Base-by-base conservation (phyloP, 2,113 vertebrate species). In the Scartelaos histophorus region DNA sequence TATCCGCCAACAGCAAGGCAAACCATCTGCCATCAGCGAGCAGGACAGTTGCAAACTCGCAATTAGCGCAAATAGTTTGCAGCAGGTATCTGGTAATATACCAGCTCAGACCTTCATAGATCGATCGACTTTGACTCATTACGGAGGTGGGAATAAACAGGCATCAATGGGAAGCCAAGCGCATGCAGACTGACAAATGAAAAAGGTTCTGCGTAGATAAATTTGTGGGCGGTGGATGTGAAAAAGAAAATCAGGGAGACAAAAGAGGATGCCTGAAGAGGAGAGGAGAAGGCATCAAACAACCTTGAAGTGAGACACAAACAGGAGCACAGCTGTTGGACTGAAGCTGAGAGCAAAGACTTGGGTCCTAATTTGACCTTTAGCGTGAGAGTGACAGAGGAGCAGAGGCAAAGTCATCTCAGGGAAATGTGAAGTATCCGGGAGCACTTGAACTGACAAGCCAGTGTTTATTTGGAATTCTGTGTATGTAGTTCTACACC, bases 101-200 rank as follows among this genome's bases (percentile, higher is more conserved):
- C 76, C 66, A 21, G 75, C 77, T 67, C 73, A 82, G 83, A 72
- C 84, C 87, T 82, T 89, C 84, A 73, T 79, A 82, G 84, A 90
- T 89, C 85, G 74, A 88, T 89, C 71, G 81, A 71, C 73, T 87
- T 69, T 29, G 57, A 76, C 69, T 90, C 85, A 82, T 89, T 85
- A 83, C 61, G 71, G 53, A 73, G 70, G 84, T 56, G 75, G 57
- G 73, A 80, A 84, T 69, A 78, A 83, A 80, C 64, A 67, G 65
- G 77, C 76, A 22, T 82, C 64, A 45, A 19, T 43, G 73, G 49
- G 78, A 35, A 80, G 71, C 61, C 73, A 58, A 62, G 17, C 24
- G 6, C 69, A 58, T 67, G 6, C 57, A 53, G 62, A 71, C 70
- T 60, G 69, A 82, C 22, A 13, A 76, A 70, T 24, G 45, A 76